A percentile compares a stretch with the other conserved stretches of the same genome.
These are phyloP conservation scores for Cynodonichthys magdalenae DNA, from an alignment of 2,797 vertebrate species.

Conservation along the genomic window DNA sequence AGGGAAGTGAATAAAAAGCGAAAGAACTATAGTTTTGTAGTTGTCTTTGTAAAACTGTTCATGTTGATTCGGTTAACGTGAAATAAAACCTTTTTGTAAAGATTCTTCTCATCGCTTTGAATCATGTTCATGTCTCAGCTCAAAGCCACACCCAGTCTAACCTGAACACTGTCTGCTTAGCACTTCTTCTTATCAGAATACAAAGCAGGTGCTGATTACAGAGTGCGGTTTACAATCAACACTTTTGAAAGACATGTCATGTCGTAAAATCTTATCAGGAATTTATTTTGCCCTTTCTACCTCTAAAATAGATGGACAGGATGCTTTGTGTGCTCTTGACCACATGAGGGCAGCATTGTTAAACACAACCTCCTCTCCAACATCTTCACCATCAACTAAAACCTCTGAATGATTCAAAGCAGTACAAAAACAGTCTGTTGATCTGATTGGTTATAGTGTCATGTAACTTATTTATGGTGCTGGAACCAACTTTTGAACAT, in stretches of 20 bases:
- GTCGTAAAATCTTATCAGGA: too few relatives aligned
- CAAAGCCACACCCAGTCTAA: conserved; percentile 5
- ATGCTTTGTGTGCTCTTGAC: not conserved
- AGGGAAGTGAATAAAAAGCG: not conserved
- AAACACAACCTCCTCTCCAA: not conserved
- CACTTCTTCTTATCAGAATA: not conserved
- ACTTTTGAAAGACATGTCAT: too few relatives aligned
- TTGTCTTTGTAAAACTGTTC: conserved; percentile 23
- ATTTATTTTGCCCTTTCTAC: not conserved
- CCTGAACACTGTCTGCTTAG: not conserved
- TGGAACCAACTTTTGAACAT: not conserved
- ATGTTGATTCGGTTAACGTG: conserved; percentile 44
- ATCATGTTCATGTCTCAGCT: not conserved
- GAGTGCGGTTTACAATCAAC: not conserved
- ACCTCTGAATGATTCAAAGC: conserved; percentile 3
- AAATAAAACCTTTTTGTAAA: conserved; percentile 49
- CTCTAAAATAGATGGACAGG: not conserved
- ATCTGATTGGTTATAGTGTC: not conserved
- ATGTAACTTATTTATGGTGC: not conserved
- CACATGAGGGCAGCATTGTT: conserved; percentile 48
- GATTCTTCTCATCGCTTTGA: not conserved
- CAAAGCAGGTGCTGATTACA: not conserved
- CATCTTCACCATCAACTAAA: not conserved
- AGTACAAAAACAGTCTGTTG: not conserved
- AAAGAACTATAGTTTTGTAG: not conserved